Base-by-base conservation (phyloP, 2,113 vertebrate genomes). In the Quiscalus mexicanus region DNA sequence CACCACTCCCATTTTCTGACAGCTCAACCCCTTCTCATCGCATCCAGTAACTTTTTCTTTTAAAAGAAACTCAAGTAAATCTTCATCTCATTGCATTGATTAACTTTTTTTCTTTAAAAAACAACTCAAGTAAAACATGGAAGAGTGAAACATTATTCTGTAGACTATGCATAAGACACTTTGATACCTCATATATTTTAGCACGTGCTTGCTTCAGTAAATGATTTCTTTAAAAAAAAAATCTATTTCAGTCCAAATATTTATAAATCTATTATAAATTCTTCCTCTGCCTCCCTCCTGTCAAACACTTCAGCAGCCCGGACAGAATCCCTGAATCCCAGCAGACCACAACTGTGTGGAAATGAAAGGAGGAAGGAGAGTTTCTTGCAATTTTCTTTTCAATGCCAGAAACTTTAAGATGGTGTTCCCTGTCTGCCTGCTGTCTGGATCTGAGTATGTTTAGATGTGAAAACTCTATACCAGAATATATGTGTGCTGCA, bases 121-220 rank as follows among this genome's bases (percentile, higher is more conserved):
- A 0, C 2, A 76, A 17, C 12, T 8, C 23, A 59, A 73, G 5
- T 27, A 23, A 37, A 42, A 64, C 1, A 0, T 9, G 4, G 28
- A 84, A 85, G 35, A 17, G 5, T 31, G 16, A 79, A 93, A 78
- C 15, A 8, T 22, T 33, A 3, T 62, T 80, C 35, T 63, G 7
- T 47, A 80, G 11, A 14, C 33, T 50, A 7, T 37, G 10, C 12
- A 21, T 24, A 52, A 83, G 6, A 10, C 17, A 42, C 7, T 59
- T 62, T 35, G 41, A 53, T 76, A 50, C 3, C 3, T 64, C 18
- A n/a, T 30, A 5, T 12, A 44, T 59, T 85, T 56, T 28, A 84
- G 39, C 8, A 28, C 0, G 2, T 53, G 9, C 10, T 87, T 68
- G 28, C 20, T 76, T 81, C 37, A 69, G n/a, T 12, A 81, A 81